Percentiles rank a stretch among this genome's conserved stretches.
Evolutionary conservation across 2,888 invertebrate species (phyloP).

Genomic region (Andrena marginata): DNA sequence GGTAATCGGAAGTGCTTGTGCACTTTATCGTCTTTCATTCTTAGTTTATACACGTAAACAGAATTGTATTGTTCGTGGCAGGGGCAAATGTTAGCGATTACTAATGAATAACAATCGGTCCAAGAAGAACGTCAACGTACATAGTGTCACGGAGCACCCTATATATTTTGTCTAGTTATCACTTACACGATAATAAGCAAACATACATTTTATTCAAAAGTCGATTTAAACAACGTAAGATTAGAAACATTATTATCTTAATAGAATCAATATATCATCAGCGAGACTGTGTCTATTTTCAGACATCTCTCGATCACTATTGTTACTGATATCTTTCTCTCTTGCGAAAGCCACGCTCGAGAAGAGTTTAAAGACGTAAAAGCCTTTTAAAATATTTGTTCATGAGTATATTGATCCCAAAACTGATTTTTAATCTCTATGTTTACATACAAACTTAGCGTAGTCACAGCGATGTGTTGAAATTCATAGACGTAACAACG

Average conservation of each 20-base stretch:
- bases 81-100: constrained; percentile 22
- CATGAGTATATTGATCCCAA: constrained; percentile 74
- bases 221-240: constrained; percentile 57
- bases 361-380: constrained; percentile 14
- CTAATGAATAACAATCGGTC: constrained; percentile 1
- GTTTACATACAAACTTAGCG: constrained; percentile 75
- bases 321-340: constrained; percentile 1
- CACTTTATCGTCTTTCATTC: constrained; percentile 23
- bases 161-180: constrained; percentile 62
- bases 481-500: constrained; percentile 63
- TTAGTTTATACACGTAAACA: constrained; percentile 27
- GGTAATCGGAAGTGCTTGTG: constrained; percentile 47
- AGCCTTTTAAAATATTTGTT: constrained; percentile 39
- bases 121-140: constrained; percentile 21
- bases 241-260: constrained; percentile 49
- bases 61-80: constrained; percentile 22
- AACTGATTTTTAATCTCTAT: constrained; percentile 74
- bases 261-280: constrained; percentile 53
- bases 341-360: constrained; percentile 11
- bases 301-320: constrained; percentile 4
- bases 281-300: constrained; percentile 10
- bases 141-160: constrained; percentile 59
- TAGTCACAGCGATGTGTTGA: constrained; percentile 78
- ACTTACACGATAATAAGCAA: constrained; percentile 56
- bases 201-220: constrained; percentile 53